Base-by-base conservation (phyloP, 2,888 invertebrate species). In the Heteromyza rotundicornis region DNA sequence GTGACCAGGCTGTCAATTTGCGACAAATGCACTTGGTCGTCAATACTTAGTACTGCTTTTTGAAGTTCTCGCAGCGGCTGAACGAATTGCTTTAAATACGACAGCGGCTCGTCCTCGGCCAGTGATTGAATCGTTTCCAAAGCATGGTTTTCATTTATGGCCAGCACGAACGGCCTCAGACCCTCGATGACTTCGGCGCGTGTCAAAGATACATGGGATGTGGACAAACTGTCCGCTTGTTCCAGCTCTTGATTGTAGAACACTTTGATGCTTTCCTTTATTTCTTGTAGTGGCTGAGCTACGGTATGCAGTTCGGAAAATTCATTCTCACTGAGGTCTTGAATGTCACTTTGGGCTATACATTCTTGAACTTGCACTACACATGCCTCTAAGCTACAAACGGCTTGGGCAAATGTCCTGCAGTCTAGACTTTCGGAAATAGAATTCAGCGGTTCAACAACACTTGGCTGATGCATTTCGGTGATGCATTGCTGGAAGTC, bases 401-500 rank as follows among this genome's bases (percentile, higher is more conserved):
- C 68, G 0, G 80, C 82, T 20, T 78, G 78, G 0, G 82, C 82
- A 55, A 84, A 73, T 0, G 82, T 81, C 36, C 72, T 67, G 0
- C 74, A 70, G 52, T 79, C 74, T 0, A 75, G 77, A 3, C 64
- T 63, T 5, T 83, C 80, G 0, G 83, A 79, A 1, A 82, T 58
- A 0, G 81, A 72, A 16, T 70, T 73, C 1, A 77, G 66, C 1
- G 77, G 75, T 49, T 84, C 84, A 3, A 76, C 63, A 10, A 79
- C 49, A 2, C 77, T 73, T 1, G 78, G 76, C 64, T 82, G 78
- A 35, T 83, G 79, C 5, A 27, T 78, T 35, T 79, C 71, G 1
- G 82, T 81, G 40, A 86, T 79, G 19, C 76, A 82, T 47, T 75
- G 77, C 47, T 82, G 78, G 14, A 86, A 68, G 12, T 84, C 80